Percentiles rank a stretch among this genome's conserved stretches.
Conservation (phyloP, 2,888 invertebrate genomes). For the Phyllotreta striolata region DNA sequence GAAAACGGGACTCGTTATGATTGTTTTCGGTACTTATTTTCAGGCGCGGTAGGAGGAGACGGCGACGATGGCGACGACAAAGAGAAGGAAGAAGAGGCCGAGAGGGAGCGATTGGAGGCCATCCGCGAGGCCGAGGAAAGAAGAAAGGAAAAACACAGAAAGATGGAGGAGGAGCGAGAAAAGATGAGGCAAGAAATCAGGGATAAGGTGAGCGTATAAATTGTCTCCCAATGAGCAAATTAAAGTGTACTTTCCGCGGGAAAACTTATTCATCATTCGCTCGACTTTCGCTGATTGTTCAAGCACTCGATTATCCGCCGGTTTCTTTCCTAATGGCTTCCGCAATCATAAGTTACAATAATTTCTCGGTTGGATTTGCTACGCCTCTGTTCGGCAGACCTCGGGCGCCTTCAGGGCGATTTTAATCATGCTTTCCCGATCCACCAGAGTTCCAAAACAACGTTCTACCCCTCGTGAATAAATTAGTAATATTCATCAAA, state of each 20-base stretch:
- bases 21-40: conserved; percentile 40
- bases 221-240: neutral
- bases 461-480: conserved; percentile 4
- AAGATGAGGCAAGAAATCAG: conserved; percentile 99
- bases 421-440: conserved; percentile 15
- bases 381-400: conserved; percentile 7
- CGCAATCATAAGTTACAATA: neutral
- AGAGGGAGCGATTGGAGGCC: conserved; percentile 97
- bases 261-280: conserved; percentile 24
- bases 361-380: neutral
- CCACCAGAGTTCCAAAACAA: neutral
- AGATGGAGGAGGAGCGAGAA: conserved; percentile 99
- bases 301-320: conserved; percentile 37
- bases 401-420: conserved; percentile 4
- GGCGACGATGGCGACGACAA: conserved; percentile 94
- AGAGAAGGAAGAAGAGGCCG: conserved; percentile 98
- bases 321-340: neutral
- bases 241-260: too few relatives aligned
- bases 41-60: conserved; percentile 90
- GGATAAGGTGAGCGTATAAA: conserved; percentile 83
- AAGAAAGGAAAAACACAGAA: conserved; percentile 98
- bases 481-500: conserved; percentile 20
- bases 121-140: conserved; percentile 97
- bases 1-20: neutral
- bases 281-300: conserved; percentile 39